Conservation (phyloP, 2,888 invertebrate species). For the Trachelus tabidus region DNA sequence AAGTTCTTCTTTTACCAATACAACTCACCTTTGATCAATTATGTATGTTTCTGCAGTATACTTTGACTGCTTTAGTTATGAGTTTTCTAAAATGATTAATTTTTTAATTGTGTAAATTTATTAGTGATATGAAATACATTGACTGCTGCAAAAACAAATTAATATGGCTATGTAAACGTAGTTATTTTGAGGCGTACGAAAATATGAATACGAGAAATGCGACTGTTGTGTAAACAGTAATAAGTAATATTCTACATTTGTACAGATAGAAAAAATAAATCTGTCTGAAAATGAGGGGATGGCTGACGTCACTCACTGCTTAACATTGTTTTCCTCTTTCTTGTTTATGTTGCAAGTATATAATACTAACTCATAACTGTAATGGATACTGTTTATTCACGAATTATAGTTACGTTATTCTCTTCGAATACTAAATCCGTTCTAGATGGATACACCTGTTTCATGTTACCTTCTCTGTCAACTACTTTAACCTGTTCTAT, state of each 20-base stretch:
- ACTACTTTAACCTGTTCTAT: slow-evolving; percentile 79
- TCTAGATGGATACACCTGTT: slow-evolving; percentile 83
- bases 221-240: neutral
- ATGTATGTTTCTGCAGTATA: neutral
- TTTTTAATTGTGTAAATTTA: neutral
- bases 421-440: slow-evolving; percentile 75
- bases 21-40: neutral
- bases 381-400: slow-evolving; percentile 36
- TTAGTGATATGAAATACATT: neutral
- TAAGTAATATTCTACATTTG: slow-evolving; percentile 11
- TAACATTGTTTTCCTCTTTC: slow-evolving; percentile 1
- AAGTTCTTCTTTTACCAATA: neutral
- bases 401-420: slow-evolving; percentile 42
- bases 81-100: neutral
- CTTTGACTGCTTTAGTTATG: neutral
- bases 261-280: slow-evolving; percentile 13
- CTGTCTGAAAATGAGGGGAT: slow-evolving; percentile 6
- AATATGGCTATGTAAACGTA: neutral
- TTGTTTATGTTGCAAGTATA: neutral
- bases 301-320: neutral
- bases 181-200: neutral
- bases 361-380: neutral
- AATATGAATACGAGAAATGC: neutral
- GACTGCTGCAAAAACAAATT: too few species aligned
- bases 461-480: slow-evolving; percentile 76